Evolutionary conservation across 1,140 invertebrate species (phyloP), one percentile per base, ranked within the genome.

Genomic region (Drosophila carrolli): DNA sequence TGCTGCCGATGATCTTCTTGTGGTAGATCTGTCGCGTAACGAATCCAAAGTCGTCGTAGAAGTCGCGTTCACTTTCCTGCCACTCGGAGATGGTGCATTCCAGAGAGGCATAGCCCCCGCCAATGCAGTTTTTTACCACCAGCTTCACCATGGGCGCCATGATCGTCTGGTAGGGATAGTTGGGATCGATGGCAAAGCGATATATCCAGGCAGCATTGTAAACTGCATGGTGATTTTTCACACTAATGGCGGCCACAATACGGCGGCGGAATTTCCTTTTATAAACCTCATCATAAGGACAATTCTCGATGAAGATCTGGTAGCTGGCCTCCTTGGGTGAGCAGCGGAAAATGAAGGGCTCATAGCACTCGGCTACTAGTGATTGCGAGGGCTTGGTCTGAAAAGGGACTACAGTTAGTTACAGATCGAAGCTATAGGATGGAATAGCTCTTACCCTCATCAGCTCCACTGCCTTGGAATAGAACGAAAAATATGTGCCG

Each of bases 171-270:
- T 72, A 75, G 0, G 91, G 84, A 75, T 92, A 92, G 6, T 78
- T 43, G 8, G 81, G 78, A 9, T 80, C 90, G n/a, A 92, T 62
- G 23, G 80, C 91, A 48, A 92, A 91, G 23, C 91, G 79, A 75
- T 88, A 88, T n/a, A 92, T 88, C 86, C 86, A 92, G 29, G 88
- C 91, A 0, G 79, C 91, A 58, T 92, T 92, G 51, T 92, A 91
- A 1, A 92, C 56, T 29, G 88, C 55, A 62, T 81, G 75, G 14
- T 92, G 91, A 32, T 91, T 91, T 47, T 92, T 91, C 0, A 86
- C 75, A 46, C 91, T 88, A 7, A 92, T 55, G 0, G 88, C 81
- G 19, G 91, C 90, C 13, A 89, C 84, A 53, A 89, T 81, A 11
- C 79, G 80, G 5, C 79, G 81, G 0, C 90, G 81, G 51, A 92